Conservation (phyloP, 2,113 vertebrate species). For the Tupaia chinensis region DNA sequence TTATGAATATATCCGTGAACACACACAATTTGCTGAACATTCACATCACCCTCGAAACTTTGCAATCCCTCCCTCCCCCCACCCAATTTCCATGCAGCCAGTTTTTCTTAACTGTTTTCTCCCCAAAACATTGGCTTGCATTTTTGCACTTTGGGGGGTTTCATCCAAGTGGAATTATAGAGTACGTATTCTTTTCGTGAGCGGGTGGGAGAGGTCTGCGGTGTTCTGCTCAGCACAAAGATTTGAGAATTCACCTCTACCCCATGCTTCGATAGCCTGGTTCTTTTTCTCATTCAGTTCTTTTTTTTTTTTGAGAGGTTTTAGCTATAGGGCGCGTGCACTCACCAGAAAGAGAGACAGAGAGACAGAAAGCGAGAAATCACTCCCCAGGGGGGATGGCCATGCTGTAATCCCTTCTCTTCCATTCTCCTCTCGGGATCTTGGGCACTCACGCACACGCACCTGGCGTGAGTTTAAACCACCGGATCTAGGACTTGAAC, state of each 20-base stretch:
- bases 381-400: too few species aligned
- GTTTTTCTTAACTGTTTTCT: not conserved
- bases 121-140: not conserved
- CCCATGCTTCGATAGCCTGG: accelerated
- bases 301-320: too few species aligned
- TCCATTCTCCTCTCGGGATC: too few species aligned
- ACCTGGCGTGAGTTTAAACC: too few species aligned
- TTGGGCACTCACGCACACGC: too few species aligned
- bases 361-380: too few species aligned
- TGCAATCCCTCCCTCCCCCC: not conserved
- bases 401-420: too few species aligned
- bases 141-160: not conserved
- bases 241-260: not conserved
- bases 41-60: not conserved
- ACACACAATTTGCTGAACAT: not conserved
- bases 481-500: too few species aligned
- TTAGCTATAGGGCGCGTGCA: too few species aligned
- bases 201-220: not conserved
- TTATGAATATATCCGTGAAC: not conserved
- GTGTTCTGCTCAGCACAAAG: not conserved
- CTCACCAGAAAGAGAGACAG: too few species aligned
- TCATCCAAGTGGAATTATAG: not conserved
- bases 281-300: not conserved
- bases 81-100: not conserved
- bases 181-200: not conserved